Evolutionary conservation across 1,140 invertebrate genomes (phyloP), one percentile per base, ranked within the genome.

Genomic region (Panagrolaimus sp.): DNA sequence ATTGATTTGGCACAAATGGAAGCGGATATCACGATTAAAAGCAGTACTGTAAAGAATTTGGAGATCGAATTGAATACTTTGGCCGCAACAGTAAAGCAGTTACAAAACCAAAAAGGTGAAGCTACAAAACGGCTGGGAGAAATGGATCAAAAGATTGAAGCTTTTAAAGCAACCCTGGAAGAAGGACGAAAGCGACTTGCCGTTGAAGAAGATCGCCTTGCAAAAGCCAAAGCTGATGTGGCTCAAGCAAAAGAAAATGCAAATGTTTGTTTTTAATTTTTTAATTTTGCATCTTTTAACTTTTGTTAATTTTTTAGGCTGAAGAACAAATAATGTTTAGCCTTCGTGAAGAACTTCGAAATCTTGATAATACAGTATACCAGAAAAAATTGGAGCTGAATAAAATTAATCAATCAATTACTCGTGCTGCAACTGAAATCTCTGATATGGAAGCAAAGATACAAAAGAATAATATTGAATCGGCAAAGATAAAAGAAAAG

Each of bases 101-200:
- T 98, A 76, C 93, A 96, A 86, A 92, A 91, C 84, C 95, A 98
- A 87, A 93, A 93, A 86, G 91, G 91, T 64, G 93, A 96, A 85
- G 95, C 95, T 32, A 91, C 93, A 84, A 96, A 95, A 85, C 87
- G 94, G 83, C 86, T 98, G 71, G 92, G 93, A 84, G 94, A 98
- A 84, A 86, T 98, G 46, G 93, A 94, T 84, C 64, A 71, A n/a
- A 66, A 52, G 4, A 72, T 78, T 15, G 46, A 26, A 15, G 46
- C 43, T 3, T 87, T 89, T 75, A 94, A 96, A 89, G 92, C 24
- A 15, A n/a, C 43, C 9, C 69, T 65, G 43, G 58, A 46, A 45
- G 75, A 76, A 38, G 44, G 46, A 14, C 12, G 45, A 15, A 32
- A 70, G 12, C 44, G 75, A 8, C 15, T 76, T 17, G 67, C 58